Percentiles rank a stretch among this genome's conserved stretches.
These are phyloP conservation scores for Spatula clypeata DNA, from an alignment of 2,797 vertebrate species.

Conservation along the genomic window DNA sequence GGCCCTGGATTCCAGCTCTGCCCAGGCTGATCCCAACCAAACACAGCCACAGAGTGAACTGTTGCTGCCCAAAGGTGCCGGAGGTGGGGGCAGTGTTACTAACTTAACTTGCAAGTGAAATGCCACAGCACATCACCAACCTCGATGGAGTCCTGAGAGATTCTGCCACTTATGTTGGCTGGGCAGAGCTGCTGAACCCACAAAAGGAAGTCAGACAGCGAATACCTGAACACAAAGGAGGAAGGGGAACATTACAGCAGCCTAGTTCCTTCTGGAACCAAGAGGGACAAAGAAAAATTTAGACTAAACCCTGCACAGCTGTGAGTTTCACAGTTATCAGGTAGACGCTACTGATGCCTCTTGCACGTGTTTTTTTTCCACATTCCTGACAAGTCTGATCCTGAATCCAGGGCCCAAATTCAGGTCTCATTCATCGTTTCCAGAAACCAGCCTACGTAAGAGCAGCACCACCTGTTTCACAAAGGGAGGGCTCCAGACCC, in stretches of 20 bases:
- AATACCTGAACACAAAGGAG: conserved; percentile 8
- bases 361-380: not conserved
- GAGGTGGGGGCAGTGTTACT: not conserved
- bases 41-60: not conserved
- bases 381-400: not conserved
- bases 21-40: not conserved
- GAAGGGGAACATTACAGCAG: not conserved
- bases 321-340: not conserved
- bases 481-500: not conserved
- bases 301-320: not conserved
- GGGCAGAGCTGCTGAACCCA: not conserved
- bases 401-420: not conserved
- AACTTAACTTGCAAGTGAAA: not conserved
- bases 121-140: not conserved
- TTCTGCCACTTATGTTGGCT: fast-evolving
- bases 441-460: not conserved
- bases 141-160: not conserved
- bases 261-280: not conserved
- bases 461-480: conserved; percentile 8
- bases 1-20: not conserved
- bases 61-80: not conserved
- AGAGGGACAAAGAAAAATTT: not conserved
- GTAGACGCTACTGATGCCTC: not conserved
- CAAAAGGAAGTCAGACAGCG: not conserved
- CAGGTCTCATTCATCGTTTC: not conserved